Base-by-base conservation (phyloP, 1,140 invertebrate species). In the Oscheius sp. region DNA sequence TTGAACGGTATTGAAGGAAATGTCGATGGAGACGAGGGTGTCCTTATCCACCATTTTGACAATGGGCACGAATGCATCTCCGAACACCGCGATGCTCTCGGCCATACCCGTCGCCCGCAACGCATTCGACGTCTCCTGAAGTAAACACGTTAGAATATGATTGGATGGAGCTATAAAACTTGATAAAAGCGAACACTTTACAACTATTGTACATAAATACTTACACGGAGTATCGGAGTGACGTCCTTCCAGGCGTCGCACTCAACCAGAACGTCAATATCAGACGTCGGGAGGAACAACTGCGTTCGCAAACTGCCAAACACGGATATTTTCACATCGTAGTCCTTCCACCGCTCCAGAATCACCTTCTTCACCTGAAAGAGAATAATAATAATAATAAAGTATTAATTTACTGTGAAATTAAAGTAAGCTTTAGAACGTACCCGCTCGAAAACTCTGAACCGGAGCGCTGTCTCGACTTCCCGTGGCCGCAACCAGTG, bases 401-500 rank as follows among this genome's bases (percentile, higher is more conserved):
- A 45, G n/a, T n/a, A n/a, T n/a, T n/a, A n/a, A n/a, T n/a, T n/a
- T n/a, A n/a, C n/a, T n/a, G n/a, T n/a, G n/a, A n/a, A n/a, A n/a
- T n/a, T n/a, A n/a, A 55, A 55, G 4, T 55, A 4, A 26, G 29
- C 3, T 31, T 1, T 7, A 15, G 2, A 64, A n/a, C 61, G 13
- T 34, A 74, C 72, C 46, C 65, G 58, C 28, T 68, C 52, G 36
- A 31, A 74, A 26, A 74, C 72, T 28, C 29, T 67, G 3, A 28
- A 32, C 35, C 72, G 65, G 1, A 68, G 31, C n/a, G 20, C 13
- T 2, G 55, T 68, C 35, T 80, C 79, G n/a, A 78, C 65, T 46
- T 65, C 59, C 15, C 74, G 75, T 1, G 79, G 79, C 46, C 74
- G 74, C 45, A 80, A 28, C 78, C 78, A 80, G 20, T 70, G 66